Base-by-base conservation (phyloP, 2,888 invertebrate species). In the Eulithis testata region DNA sequence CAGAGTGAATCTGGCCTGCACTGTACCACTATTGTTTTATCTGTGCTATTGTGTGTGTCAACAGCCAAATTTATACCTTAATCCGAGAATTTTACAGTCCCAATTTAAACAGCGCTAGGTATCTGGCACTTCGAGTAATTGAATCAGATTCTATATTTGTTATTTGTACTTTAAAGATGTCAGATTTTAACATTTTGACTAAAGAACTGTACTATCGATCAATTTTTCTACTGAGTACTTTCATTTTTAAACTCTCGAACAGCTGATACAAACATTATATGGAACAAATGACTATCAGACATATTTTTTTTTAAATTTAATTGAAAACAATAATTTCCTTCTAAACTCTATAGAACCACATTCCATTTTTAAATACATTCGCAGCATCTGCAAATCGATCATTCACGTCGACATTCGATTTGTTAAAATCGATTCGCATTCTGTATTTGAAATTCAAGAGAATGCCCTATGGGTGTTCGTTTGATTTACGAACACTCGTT, bases 401-500 rank as follows among this genome's bases (percentile, higher is more conserved):
- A 87, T 85, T 82, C 79, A 77, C 81, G 79, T 78, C 78, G 84
- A 77, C 79, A 77, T 81, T 73, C 73, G 73, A 73, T 72, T 73
- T 73, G 72, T 74, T 69, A 71, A 72, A 74, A 74, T 72, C 74
- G 74, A 74, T 74, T 74, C 72, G 72, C 72, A 77, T 78, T 74
- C 74, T 73, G 74, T 72, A 79, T 76, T 72, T 76, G 73, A 76
- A 77, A 77, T 76, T 77, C 79, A 76, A 88, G 87, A 90, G 89
- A 89, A 89, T 90, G 86, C 86, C 86, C 89, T 81, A 80, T 80
- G 87, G 86, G 89, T 86, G 89, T 85, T 82, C 82, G 85, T 79
- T 84, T 90, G 91, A 91, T 90, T 91, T 90, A 90, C 90, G 85
- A 80, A 78, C 81, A 82, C 85, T 89, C 87, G 90, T 90, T 89